Percentiles rank a stretch among this genome's conserved stretches.
These are phyloP conservation scores for Microcaecilia unicolor DNA, from an alignment of 2,797 vertebrate species.

Conservation along the genomic window DNA sequence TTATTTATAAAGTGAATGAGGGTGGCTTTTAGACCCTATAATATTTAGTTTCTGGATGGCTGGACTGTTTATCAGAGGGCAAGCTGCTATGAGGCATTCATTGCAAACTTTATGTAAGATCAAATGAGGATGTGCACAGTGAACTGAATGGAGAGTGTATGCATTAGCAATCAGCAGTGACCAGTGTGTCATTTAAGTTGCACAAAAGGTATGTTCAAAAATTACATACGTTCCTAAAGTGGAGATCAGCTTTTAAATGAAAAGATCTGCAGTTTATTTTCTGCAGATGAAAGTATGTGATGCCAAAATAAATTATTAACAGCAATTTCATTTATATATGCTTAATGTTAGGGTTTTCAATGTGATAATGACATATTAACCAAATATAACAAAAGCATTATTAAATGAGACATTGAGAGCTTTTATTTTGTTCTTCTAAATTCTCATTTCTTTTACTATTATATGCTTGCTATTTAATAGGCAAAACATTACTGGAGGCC, in stretches of 20 bases:
- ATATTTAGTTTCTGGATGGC: constrained; percentile 52
- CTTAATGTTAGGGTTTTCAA: no score
- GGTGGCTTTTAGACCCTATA: constrained; percentile 52
- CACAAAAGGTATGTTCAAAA: constrained; percentile 12
- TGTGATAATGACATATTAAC: no score
- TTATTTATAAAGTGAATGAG: constrained; percentile 84
- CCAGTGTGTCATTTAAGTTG: constrained; percentile 2
- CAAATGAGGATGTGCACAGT: constrained; percentile 21
- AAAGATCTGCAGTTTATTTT: not conserved
- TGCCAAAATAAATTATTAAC: no score
- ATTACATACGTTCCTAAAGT: constrained; percentile 15
- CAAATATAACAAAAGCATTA: no score
- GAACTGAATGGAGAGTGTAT: constrained; percentile 25
- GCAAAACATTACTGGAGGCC: no score
- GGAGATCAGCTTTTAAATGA: constrained; percentile 11
- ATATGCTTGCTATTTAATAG: no score
- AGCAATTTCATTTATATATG: no score
- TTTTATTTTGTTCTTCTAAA: no score
- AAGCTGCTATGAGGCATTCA: constrained; percentile 31
- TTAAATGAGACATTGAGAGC: no score
- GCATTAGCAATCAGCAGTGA: constrained; percentile 27
- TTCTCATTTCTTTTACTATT: no score
- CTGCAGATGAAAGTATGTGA: constrained; percentile 22
- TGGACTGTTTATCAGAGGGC: constrained; percentile 43
- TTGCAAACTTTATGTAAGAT: constrained; percentile 26